A percentile compares a stretch with the other conserved stretches of the same genome.
These are phyloP conservation scores for Limnephilus marmoratus DNA, from an alignment of 2,888 invertebrate genomes.

Conservation along the genomic window DNA sequence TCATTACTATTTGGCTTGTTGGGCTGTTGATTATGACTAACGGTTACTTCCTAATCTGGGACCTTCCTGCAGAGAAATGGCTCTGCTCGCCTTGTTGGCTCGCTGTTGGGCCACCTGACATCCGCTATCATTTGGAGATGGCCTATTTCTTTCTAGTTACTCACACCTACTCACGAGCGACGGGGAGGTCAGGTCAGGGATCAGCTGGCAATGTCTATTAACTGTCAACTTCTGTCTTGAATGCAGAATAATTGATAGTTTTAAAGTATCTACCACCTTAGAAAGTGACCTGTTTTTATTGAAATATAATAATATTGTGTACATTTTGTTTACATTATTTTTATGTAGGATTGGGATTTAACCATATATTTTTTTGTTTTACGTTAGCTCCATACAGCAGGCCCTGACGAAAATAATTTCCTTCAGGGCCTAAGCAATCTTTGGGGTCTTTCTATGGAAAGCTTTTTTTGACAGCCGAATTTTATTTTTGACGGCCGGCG, in stretches of 20 bases:
- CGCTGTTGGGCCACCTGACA: background rate
- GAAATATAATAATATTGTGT: too few species aligned
- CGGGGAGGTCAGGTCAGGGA: background rate
- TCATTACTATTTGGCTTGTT: background rate
- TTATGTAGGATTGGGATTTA: too few species aligned
- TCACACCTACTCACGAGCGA: background rate
- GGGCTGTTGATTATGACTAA: background rate
- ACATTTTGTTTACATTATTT: too few species aligned
- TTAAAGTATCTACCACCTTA: background rate
- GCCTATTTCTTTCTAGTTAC: background rate
- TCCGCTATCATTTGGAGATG: constrained; percentile 6
- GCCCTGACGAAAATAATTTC: too few species aligned
- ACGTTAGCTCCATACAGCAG: too few species aligned
- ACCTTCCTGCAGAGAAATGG: constrained; percentile 26
- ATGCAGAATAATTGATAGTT: background rate
- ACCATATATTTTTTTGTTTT: too few species aligned
- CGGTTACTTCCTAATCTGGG: constrained; percentile 34
- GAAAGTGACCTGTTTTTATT: background rate
- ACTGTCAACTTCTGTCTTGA: background rate
- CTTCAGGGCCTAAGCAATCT: too few species aligned
- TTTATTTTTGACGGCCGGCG: too few species aligned
- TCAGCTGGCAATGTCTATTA: background rate
- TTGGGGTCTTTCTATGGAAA: too few species aligned
- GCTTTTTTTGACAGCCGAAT: too few species aligned
- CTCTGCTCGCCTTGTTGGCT: background rate